Evolutionary conservation across 2,888 invertebrate species (phyloP).

Genomic region (Dendrolimus houi): DNA sequence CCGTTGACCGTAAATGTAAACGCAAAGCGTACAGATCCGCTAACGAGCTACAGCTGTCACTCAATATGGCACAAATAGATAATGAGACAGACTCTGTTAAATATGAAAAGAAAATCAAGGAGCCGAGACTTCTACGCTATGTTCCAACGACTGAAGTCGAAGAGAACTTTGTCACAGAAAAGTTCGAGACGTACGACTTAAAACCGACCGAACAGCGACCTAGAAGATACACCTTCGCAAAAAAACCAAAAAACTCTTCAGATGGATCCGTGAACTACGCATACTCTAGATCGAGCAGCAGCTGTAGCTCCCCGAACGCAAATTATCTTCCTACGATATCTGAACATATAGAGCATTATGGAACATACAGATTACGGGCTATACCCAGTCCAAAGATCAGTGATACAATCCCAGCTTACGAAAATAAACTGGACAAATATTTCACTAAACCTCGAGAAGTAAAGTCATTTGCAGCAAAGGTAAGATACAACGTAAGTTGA

Average conservation of each 20-base stretch:
- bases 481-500: conserved; percentile 46
- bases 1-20: conserved; percentile 48
- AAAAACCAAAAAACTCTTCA: conserved; percentile 59
- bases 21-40: conserved; percentile 49
- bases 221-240: conserved; percentile 51
- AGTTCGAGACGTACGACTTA: conserved; percentile 61
- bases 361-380: conserved; percentile 47
- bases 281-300: conserved; percentile 62
- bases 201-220: conserved; percentile 53
- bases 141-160: conserved; percentile 60
- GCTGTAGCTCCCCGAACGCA: conserved; percentile 61
- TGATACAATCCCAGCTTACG: conserved; percentile 40
- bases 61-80: conserved; percentile 54
- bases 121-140: conserved; percentile 57
- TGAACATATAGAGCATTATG: conserved; percentile 58
- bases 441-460: conserved; percentile 55
- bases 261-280: conserved; percentile 66
- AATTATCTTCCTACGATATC: conserved; percentile 60
- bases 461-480: conserved; percentile 52
- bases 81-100: conserved; percentile 66
- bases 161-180: conserved; percentile 56
- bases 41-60: conserved; percentile 50
- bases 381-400: conserved; percentile 28
- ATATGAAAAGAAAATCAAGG: conserved; percentile 62
- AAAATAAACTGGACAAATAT: conserved; percentile 61